Evolutionary conservation across 2,888 invertebrate genomes (phyloP).

Genomic region (Ornithoptera priamus): DNA sequence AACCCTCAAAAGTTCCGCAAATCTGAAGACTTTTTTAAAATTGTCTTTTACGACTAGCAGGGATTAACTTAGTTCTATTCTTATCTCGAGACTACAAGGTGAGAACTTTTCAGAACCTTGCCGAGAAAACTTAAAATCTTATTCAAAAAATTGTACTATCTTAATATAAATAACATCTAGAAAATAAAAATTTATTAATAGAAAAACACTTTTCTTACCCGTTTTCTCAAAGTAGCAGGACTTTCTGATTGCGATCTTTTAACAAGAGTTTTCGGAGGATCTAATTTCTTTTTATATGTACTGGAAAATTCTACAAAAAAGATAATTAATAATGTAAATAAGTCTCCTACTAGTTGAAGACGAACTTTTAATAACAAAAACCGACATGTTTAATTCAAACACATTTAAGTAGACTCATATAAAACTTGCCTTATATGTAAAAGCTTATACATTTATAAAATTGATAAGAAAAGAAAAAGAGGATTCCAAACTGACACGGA

Average conservation of each 20-base stretch:
- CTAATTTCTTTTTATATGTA: conserved; percentile 8
- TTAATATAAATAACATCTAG: too few species aligned
- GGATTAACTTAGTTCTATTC: too few species aligned
- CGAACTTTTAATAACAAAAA: background rate
- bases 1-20: too few species aligned
- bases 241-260: conserved; percentile 46
- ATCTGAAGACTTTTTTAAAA: too few species aligned
- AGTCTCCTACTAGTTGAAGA: background rate
- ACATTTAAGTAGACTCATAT: background rate
- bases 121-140: too few species aligned
- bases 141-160: too few species aligned
- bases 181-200: background rate
- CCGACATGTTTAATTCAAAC: background rate
- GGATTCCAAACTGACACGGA: background rate
- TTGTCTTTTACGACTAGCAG: too few species aligned
- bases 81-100: too few species aligned
- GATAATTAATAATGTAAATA: background rate
- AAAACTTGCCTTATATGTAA: background rate
- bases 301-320: conserved; percentile 2
- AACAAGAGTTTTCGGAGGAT: conserved; percentile 2
- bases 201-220: conserved; percentile 33
- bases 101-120: too few species aligned
- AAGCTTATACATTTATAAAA: too few species aligned
- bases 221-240: conserved; percentile 40
- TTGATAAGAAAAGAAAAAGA: background rate